Percentiles rank a stretch among this genome's conserved stretches.
Conservation (phyloP, 2,797 vertebrate species). For the Allobates femoralis region DNA sequence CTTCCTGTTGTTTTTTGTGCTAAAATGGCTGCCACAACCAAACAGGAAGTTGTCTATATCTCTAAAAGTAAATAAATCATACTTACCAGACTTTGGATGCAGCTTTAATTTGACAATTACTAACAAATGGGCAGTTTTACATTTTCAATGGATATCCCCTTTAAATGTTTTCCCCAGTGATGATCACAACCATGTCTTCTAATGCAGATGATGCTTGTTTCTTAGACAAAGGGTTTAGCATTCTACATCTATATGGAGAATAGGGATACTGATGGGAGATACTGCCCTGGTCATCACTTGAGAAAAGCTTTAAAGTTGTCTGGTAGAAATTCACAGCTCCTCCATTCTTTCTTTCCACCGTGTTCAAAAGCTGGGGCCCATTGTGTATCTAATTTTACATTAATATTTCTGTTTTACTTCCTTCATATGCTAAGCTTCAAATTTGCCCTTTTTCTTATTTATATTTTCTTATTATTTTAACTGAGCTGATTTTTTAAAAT, state of each 20-base stretch:
- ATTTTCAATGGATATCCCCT: neutral
- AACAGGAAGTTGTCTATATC: neutral
- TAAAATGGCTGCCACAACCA: neutral
- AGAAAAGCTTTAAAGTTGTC: neutral
- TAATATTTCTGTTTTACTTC: neutral
- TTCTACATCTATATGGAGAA: neutral
- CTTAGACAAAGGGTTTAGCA: neutral
- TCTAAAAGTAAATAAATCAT: neutral
- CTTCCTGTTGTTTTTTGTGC: neutral
- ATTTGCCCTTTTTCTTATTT: constrained; percentile 13
- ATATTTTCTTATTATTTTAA: constrained; percentile 17
- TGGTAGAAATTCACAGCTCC: neutral
- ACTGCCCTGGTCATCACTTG: neutral
- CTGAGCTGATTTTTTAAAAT: neutral
- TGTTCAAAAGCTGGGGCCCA: neutral
- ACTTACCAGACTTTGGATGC: neutral
- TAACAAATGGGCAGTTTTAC: neutral
- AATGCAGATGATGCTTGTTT: neutral
- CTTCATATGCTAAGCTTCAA: neutral
- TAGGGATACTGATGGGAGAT: neutral
- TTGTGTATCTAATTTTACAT: neutral
- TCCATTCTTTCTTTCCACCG: neutral
- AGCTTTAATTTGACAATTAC: neutral
- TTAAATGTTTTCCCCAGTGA: neutral
- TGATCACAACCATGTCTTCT: neutral